Conservation (phyloP, 2,797 vertebrate species). For the Champsocephalus gunnari region DNA sequence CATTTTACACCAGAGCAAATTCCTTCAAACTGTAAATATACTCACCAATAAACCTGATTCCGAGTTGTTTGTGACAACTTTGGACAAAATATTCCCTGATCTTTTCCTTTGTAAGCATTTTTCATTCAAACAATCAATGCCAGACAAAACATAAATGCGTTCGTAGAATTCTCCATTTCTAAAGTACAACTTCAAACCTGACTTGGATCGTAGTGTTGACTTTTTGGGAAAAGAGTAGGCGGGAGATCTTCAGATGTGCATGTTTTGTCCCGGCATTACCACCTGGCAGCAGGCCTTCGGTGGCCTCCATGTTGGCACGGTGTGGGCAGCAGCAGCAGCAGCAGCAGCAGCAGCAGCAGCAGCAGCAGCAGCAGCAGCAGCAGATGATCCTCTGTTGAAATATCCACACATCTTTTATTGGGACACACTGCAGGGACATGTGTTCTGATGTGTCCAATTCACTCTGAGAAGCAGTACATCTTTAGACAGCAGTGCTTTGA, state of each 20-base stretch:
- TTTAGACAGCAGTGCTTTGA: conserved; percentile 25
- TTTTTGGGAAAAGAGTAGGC: conserved; percentile 11
- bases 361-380: conserved; percentile 60
- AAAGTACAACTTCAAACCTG: not conserved
- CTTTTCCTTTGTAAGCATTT: not conserved
- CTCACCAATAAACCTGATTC: conserved; percentile 24
- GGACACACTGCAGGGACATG: conserved; percentile 22
- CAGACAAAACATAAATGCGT: not conserved
- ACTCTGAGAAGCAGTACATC: conserved; percentile 23
- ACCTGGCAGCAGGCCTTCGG: conserved; percentile 66
- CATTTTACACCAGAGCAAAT: too few relatives aligned
- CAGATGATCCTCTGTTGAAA: conserved; percentile 61
- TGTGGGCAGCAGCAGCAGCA: conserved; percentile 64
- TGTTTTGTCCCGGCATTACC: conserved; percentile 49
- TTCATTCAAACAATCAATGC: not conserved
- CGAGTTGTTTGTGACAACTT: not conserved
- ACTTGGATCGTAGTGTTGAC: not conserved
- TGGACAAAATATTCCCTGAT: not conserved
- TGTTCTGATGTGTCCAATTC: conserved; percentile 49
- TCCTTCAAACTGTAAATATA: too few relatives aligned
- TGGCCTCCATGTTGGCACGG: conserved; percentile 61
- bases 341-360: conserved; percentile 58
- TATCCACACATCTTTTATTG: conserved; percentile 60
- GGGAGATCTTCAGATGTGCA: conserved; percentile 45
- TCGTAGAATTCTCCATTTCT: not conserved